A percentile compares a stretch with the other conserved stretches of the same genome.
Conservation (phyloP, 1,140 invertebrate genomes). For the Drosophila azteca region DNA sequence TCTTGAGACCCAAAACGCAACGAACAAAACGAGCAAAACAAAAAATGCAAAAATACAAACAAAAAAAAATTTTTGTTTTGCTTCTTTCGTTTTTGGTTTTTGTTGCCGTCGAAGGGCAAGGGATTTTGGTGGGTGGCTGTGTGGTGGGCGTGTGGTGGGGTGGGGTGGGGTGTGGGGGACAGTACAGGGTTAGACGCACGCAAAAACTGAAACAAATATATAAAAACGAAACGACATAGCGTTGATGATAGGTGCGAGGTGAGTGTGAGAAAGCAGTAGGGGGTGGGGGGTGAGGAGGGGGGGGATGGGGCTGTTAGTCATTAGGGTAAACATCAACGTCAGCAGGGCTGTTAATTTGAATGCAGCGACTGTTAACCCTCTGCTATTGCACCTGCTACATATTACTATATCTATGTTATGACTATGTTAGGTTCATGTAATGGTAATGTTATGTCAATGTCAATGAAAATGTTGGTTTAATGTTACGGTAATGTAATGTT, state of each 20-base stretch:
- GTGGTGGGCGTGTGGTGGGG: neutral
- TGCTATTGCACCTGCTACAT: too few relatives aligned
- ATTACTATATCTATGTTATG: too few relatives aligned
- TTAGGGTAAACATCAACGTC: slow-evolving; percentile 29
- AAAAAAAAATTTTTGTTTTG: slow-evolving; percentile 45
- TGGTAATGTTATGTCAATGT: too few relatives aligned
- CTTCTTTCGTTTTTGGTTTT: slow-evolving; percentile 24
- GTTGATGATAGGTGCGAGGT: neutral
- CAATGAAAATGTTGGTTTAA: too few relatives aligned
- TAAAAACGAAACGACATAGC: slow-evolving; percentile 14
- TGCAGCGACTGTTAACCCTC: too few relatives aligned
- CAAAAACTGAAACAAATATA: slow-evolving; percentile 33
- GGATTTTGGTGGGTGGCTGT: neutral
- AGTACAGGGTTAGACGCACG: slow-evolving; percentile 22
- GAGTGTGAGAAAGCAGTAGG: neutral
- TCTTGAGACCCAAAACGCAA: slow-evolving; percentile 69
- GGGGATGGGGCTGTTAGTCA: slow-evolving; percentile 70
- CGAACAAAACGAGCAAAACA: slow-evolving; percentile 83
- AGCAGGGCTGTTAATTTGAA: neutral
- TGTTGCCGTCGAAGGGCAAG: slow-evolving; percentile 41
- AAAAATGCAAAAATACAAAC: slow-evolving; percentile 68
- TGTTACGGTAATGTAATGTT: too few relatives aligned
- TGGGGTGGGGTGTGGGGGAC: neutral
- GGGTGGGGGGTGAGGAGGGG: neutral
- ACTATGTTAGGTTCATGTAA: too few relatives aligned